Base-by-base conservation (phyloP, 2,113 vertebrate species). In the Notarius quadriscutis region DNA sequence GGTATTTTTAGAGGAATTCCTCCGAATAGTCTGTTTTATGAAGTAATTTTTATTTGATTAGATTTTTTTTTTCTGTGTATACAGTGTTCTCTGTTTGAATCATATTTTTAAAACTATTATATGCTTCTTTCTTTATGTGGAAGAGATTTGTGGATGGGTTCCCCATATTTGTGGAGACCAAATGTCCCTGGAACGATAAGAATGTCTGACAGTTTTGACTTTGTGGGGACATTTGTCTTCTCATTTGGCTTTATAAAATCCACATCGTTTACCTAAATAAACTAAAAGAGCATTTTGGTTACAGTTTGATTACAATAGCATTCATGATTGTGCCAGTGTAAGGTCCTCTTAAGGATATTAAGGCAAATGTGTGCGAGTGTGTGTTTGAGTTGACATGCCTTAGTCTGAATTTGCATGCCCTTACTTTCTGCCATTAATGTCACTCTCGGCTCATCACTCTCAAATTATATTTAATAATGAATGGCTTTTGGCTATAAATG, bases 401-500 rank as follows among this genome's bases (percentile, higher is more conserved):
- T 92, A 34, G 71, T 82, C 62, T 74, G 84, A 75, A 72, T 82
- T 85, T 86, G 60, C 83, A 71, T 89, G 86, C 91, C 79, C 90
- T 91, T 92, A 93, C 87, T 94, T 92, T 87, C 94, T 91, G 91
- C 95, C 95, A 96, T 96, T 95, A 96, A 95, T 96, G 95, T 96
- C 95, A 95, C 94, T 95, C 94, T 93, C 93, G 92, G 92, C 94
- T 95, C 94, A 94, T 96, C 95, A 95, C 94, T 92, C 94, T 93
- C 92, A 94, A 94, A 96, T 95, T 93, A 94, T 93, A 89, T 93
- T 96, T 93, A 95, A 96, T 96, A 95, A 96, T 95, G 91, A 93
- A 96, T 95, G 90, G 92, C 93, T 95, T 94, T 94, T 92, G 91
- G 94, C 93, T 94, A 95, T 94, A 93, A 95, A 96, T 95, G 94